A percentile compares a stretch with the other conserved stretches of the same genome.
phyloP scores from a whole-genome alignment of 2,113 vertebrate genomes.

The Osmerus eperlanus region DNA sequence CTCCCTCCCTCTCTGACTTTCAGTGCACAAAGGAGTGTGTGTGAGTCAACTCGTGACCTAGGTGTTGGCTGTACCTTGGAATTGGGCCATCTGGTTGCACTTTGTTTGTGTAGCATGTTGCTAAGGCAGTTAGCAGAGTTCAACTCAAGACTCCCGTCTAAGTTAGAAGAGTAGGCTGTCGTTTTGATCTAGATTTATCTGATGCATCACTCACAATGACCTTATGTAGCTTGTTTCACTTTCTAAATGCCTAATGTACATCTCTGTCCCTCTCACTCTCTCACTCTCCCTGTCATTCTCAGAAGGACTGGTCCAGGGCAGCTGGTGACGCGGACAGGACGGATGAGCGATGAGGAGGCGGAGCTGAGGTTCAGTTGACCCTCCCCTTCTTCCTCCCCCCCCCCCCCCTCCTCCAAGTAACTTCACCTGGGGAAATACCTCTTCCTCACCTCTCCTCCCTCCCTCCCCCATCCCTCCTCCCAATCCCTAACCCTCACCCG shows the following conservation, averaged over 20 bases:
- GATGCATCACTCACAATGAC: no score
- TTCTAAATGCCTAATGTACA: no score
- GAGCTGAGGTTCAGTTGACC: slow-evolving; percentile 73
- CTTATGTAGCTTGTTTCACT: no score
- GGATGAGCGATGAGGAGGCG: slow-evolving; percentile 64
- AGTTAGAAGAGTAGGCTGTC: no score
- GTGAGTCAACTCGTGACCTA: background rate
- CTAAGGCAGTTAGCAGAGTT: no score
- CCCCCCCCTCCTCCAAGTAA: slow-evolving; percentile 32
- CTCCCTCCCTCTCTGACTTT: slow-evolving; percentile 28
- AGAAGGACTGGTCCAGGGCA: slow-evolving; percentile 45
- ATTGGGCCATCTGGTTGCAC: no score
- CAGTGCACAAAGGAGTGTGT: slow-evolving; percentile 17
- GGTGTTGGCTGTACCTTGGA: no score
- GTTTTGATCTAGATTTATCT: no score
- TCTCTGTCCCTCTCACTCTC: slow-evolving; percentile 9
- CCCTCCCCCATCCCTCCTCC: slow-evolving; percentile 22
- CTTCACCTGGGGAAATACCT: slow-evolving; percentile 25
- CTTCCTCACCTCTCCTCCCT: slow-evolving; percentile 20
- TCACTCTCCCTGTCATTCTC: slow-evolving; percentile 26
- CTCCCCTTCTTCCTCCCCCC: slow-evolving; percentile 53
- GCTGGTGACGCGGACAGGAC: slow-evolving; percentile 30
- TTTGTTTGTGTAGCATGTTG: no score
- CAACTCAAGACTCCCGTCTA: no score
- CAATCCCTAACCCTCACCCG: slow-evolving; percentile 21